Evolutionary conservation across 2,888 invertebrate genomes (phyloP), one percentile per base, ranked within the genome.

Genomic region (Argyra leucocephala): DNA sequence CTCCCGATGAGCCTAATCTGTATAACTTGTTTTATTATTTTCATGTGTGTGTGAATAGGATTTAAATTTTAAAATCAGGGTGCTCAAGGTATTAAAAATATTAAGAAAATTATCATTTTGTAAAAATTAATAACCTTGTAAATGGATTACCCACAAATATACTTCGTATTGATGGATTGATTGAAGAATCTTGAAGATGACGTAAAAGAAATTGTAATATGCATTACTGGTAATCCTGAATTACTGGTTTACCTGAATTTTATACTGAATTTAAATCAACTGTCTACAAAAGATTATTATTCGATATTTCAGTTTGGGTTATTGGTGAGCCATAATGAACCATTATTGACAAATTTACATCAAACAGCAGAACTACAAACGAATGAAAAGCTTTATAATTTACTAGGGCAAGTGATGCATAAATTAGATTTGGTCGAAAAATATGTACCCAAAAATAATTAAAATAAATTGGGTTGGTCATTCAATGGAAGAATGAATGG

Each of bases 181-280:
- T 87, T 23, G 85, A 88, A 71, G 88, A 89, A 69, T 82, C 85
- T 62, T 73, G 81, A n/a, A 37, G 76, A 81, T 22, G 82, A 82
- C 57, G 71, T 72, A 0, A 81, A 84, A 68, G 85, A 89, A 76
- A 75, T 93, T 12, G 85, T 92, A 60, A 72, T 94, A 61, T 84
- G 89, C 69, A 85, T 94, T 69, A 87, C 92, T 26, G 94, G 96
- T 36, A 96, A 96, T 82, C 96, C 96, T 10, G n/a, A n/a, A n/a
- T n/a, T n/a, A n/a, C n/a, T n/a, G 96, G 96, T 2, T 75, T 93
- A 24, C 85, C 89, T 0, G 86, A 87, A 66, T 95, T 89, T 78
- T 96, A 96, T 73, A 83, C 83, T 48, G 83, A 85, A 71, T 96
- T 95, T 77, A 83, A 88, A 69, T 80, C 83, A 60, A 81, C 82